Conservation (phyloP, 1,140 invertebrate species). For the Tetramorium alpestre region DNA sequence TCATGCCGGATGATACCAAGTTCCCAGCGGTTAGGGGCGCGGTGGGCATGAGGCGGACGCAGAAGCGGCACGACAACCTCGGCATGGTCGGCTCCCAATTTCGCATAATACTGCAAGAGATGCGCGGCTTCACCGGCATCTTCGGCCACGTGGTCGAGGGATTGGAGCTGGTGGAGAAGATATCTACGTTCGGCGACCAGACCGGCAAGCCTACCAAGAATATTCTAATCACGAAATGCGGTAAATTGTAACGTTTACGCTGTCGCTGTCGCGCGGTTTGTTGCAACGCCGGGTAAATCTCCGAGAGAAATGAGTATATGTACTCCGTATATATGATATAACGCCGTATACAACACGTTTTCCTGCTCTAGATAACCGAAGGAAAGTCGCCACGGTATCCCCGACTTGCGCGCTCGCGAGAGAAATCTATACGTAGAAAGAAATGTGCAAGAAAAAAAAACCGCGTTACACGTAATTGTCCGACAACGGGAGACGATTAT, state of each 20-base stretch:
- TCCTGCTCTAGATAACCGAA: constrained; percentile 67
- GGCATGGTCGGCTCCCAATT: constrained; percentile 95
- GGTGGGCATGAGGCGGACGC: constrained; percentile 93
- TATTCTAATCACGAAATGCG: constrained; percentile 91
- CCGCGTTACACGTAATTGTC: constrained; percentile 60
- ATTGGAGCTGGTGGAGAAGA: constrained; percentile 92
- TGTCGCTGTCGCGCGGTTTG: constrained; percentile 48
- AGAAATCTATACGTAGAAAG: constrained; percentile 30
- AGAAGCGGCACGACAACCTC: constrained; percentile 92
- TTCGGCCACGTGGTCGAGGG: constrained; percentile 94
- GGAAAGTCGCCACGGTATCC: constrained; percentile 64
- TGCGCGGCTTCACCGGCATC: constrained; percentile 93
- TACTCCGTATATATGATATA: constrained; percentile 35
- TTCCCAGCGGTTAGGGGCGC: constrained; percentile 91
- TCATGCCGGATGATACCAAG: constrained; percentile 93
- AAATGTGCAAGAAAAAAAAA: constrained; percentile 12
- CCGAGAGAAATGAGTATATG: background rate
- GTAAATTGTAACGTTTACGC: constrained; percentile 87
- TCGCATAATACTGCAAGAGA: constrained; percentile 92
- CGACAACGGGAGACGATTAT: constrained; percentile 56
- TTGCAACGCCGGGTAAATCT: constrained; percentile 30
- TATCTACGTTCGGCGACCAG: constrained; percentile 91
- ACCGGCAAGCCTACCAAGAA: constrained; percentile 92
- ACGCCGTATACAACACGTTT: constrained; percentile 69
- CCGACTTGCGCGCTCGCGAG: constrained; percentile 16